Evolutionary conservation across 2,797 vertebrate species (phyloP).

Genomic region (Semaprochilodus insignis): DNA sequence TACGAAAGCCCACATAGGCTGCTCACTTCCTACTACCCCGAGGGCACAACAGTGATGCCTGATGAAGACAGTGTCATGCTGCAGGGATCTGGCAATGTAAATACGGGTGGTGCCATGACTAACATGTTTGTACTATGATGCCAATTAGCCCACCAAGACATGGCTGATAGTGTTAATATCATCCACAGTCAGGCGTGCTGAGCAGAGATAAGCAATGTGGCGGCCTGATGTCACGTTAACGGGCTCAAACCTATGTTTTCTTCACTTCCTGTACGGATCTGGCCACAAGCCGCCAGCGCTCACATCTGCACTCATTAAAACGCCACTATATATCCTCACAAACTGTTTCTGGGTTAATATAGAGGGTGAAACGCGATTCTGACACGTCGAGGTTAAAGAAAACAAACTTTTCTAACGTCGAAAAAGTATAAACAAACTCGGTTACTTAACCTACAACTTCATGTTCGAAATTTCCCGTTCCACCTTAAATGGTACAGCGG

Average conservation of each 20-base stretch:
- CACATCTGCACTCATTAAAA: too few relatives aligned
- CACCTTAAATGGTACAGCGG: too few relatives aligned
- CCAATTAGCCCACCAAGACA: neutral
- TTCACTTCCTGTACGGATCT: neutral
- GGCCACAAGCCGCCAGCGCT: too few relatives aligned
- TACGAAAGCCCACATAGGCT: neutral
- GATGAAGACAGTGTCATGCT: neutral
- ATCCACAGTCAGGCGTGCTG: neutral
- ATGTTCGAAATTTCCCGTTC: too few relatives aligned
- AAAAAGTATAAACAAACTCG: too few relatives aligned
- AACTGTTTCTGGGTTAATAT: too few relatives aligned
- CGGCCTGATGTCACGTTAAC: neutral
- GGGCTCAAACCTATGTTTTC: neutral
- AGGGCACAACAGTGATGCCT: neutral
- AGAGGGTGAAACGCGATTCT: too few relatives aligned
- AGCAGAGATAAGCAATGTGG: constrained; percentile 8
- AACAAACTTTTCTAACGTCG: too few relatives aligned
- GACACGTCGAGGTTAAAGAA: too few relatives aligned
- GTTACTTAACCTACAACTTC: too few relatives aligned
- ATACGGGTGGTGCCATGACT: neutral
- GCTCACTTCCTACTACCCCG: neutral
- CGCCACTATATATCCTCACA: too few relatives aligned
- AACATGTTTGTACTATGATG: neutral
- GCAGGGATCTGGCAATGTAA: neutral
- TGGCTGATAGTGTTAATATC: neutral